Percentiles rank a stretch among this genome's conserved stretches.
These are phyloP conservation scores for Toxotes chatareus DNA, from an alignment of 2,113 vertebrate species.

Conservation along the genomic window DNA sequence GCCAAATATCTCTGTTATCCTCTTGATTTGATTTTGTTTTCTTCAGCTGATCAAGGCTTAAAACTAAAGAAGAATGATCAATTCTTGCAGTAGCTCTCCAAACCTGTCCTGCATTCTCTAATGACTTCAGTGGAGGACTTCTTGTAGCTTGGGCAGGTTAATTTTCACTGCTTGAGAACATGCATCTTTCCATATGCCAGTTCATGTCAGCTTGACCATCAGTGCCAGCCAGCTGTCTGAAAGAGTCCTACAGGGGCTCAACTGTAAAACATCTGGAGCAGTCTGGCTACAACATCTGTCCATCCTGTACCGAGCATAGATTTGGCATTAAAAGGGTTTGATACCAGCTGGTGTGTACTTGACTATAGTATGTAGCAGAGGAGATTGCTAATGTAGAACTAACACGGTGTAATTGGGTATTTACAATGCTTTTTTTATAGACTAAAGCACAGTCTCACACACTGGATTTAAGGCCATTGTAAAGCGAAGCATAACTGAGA, in stretches of 20 bases:
- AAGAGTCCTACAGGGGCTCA: constrained; percentile 26
- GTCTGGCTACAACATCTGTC: constrained; percentile 58
- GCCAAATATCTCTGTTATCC: not conserved
- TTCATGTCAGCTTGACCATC: constrained; percentile 20
- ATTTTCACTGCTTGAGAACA: not conserved
- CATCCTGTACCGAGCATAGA: constrained; percentile 14
- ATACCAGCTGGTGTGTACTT: constrained; percentile 43
- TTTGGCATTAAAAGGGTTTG: constrained; percentile 15
- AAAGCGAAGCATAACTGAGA: constrained; percentile 10
- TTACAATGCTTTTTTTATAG: constrained; percentile 17
- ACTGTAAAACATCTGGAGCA: constrained; percentile 60
- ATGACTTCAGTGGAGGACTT: not conserved
- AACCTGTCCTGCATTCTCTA: not conserved
- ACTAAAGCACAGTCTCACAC: constrained; percentile 32
- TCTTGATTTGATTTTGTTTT: not conserved
- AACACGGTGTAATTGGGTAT: constrained; percentile 23
- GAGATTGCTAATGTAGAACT: constrained; percentile 24
- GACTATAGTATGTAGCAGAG: constrained; percentile 3
- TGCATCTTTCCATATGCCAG: not conserved
- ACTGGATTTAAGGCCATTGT: not conserved
- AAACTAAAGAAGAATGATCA: not conserved
- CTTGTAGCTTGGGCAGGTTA: not conserved
- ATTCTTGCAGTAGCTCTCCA: not conserved
- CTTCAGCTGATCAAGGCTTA: not conserved
- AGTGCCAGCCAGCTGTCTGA: constrained; percentile 46